phyloP scores from a whole-genome alignment of 2,113 vertebrate genomes.

The Macquaria australasica region DNA sequence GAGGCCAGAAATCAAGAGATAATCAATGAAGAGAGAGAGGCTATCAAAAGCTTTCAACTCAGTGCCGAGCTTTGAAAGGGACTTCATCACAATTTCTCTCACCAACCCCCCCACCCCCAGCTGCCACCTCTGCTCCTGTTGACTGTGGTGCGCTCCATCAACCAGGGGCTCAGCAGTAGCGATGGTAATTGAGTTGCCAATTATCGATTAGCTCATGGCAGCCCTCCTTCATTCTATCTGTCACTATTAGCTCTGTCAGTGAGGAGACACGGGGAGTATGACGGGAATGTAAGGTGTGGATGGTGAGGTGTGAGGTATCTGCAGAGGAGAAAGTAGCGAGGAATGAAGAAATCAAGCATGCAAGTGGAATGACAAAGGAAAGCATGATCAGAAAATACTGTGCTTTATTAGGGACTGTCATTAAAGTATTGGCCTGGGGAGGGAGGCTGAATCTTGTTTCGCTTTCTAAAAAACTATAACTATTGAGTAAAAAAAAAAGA shows the following conservation, averaged over 20 bases:
- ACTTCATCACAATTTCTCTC: conserved; percentile 79
- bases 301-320: conserved; percentile 1
- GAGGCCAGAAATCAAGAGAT: conserved; percentile 55
- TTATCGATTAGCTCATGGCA: conserved; percentile 76
- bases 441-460: neutral
- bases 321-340: conserved; percentile 1
- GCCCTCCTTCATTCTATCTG: conserved; percentile 59
- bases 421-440: neutral
- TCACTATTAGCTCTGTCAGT: conserved; percentile 56
- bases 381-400: neutral
- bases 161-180: conserved; percentile 51
- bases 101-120: neutral
- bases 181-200: conserved; percentile 73
- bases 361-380: neutral
- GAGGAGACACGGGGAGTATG: conserved; percentile 30
- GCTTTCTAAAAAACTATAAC: neutral
- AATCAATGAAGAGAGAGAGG: conserved; percentile 67
- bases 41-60: conserved; percentile 76
- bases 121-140: conserved; percentile 35
- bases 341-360: neutral
- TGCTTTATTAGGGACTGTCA: neutral
- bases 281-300: neutral
- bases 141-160: conserved; percentile 67
- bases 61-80: conserved; percentile 65
- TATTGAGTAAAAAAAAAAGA: neutral